Evolutionary conservation across 2,113 vertebrate species (phyloP).

Genomic region (Larimichthys crocea): DNA sequence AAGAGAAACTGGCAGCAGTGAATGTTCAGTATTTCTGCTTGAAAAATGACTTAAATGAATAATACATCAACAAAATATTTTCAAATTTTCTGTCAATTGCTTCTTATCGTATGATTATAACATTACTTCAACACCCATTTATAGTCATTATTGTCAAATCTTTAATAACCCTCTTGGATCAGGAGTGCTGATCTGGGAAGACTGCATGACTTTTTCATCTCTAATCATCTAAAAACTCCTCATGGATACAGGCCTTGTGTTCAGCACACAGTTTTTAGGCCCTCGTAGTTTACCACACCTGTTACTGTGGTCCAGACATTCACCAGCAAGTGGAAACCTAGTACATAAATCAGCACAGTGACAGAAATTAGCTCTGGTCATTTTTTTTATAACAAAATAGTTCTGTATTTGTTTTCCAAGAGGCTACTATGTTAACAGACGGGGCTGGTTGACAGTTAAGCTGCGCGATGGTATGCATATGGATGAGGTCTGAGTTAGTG

Average conservation of each 20-base stretch:
- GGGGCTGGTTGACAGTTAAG: constrained; percentile 26
- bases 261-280: constrained; percentile 1
- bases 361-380: constrained; percentile 11
- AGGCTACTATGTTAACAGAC: constrained; percentile 1
- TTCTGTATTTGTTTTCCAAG: constrained; percentile 33
- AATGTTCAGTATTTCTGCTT: neutral
- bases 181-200: neutral
- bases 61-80: neutral
- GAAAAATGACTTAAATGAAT: neutral
- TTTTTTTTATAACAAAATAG: constrained; percentile 27
- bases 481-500: constrained; percentile 51
- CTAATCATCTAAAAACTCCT: neutral
- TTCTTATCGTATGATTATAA: neutral
- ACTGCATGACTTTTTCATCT: neutral
- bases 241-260: neutral
- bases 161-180: too few species aligned
- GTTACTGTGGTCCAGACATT: constrained; percentile 35
- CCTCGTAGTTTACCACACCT: constrained; percentile 27
- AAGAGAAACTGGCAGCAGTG: neutral
- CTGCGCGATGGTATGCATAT: constrained; percentile 39
- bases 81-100: too few species aligned
- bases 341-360: constrained; percentile 12
- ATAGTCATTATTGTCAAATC: neutral
- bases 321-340: constrained; percentile 14
- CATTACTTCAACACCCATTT: neutral